These are phyloP conservation scores for Paramormyrops hopkinsi DNA, from an alignment of 2,797 vertebrate species.

Conservation along the genomic window DNA sequence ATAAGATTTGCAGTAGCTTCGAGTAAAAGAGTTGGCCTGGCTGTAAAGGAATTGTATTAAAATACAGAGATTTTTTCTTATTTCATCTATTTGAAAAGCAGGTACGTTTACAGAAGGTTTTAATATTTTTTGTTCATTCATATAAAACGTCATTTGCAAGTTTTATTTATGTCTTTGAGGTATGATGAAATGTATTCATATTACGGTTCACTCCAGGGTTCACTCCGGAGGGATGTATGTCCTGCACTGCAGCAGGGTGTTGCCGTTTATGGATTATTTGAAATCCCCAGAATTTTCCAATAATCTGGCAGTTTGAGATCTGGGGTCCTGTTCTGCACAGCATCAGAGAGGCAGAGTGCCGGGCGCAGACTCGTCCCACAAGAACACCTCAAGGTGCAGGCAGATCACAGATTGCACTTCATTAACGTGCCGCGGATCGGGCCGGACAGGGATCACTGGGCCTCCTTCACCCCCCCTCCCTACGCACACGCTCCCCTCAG, in stretches of 20 bases:
- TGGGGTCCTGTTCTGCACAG: conserved; percentile 15
- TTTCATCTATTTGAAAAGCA: not conserved
- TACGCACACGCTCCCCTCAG: conserved; percentile 25
- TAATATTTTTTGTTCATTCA: not conserved
- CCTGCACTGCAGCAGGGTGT: not conserved
- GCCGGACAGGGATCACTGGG: conserved; percentile 50
- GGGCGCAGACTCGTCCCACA: conserved; percentile 16
- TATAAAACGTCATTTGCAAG: not conserved
- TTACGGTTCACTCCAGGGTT: not conserved
- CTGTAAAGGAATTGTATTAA: not conserved
- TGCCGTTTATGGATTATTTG: not conserved
- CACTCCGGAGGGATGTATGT: not conserved
- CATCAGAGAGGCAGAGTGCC: conserved; percentile 35
- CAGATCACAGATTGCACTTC: conserved; percentile 60
- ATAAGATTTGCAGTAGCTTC: not conserved
- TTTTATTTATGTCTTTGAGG: not conserved
- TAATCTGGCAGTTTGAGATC: not conserved
- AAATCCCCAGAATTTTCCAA: not conserved
- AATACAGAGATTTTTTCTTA: not conserved
- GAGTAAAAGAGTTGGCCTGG: not conserved
- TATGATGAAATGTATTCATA: not conserved
- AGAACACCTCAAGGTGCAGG: conserved; percentile 40
- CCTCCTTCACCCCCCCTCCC: conserved; percentile 19
- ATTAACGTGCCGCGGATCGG: conserved; percentile 56
- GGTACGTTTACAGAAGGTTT: not conserved